Evolutionary conservation across 2,113 vertebrate species (phyloP), one percentile per base, ranked within the genome.

Genomic region (Pterocles burchelli): DNA sequence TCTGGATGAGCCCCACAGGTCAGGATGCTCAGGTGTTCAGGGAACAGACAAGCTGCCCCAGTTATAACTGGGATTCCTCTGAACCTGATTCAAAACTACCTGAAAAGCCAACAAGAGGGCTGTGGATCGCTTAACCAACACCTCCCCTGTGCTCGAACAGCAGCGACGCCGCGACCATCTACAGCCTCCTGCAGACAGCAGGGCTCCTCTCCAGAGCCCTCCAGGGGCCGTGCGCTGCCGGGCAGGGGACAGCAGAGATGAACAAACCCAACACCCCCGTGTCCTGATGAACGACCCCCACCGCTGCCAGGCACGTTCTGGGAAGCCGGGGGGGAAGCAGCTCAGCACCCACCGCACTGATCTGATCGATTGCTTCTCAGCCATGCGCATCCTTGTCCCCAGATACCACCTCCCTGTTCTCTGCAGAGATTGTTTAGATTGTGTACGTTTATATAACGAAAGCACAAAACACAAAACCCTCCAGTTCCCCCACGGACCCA

Each of bases 371-470:
- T 16, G 68, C 62, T 61, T 13, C 79, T 51, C 5, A 13, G 11
- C 12, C 38, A 12, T 1, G 36, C 15, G 2, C 34, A 8, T 10
- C 51, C 88, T 17, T 9, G 2, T 2, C 17, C 55, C 72, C 70
- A 25, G 17, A 17, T 11, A 57, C 14, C 17, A 19, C 7, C 12
- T 10, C 49, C 43, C 90, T 16, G 43, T 3, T 2, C 73, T 61
- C 2, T 21, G 25, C 71, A 0, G 9, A 86, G 54, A 28, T 1
- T 93, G 84, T 76, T 94, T 49, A 88, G 54, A 28, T 1, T 93
- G 84, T 76, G 93, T 49, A 41, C 78, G 58, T 93, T 74, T 66
- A 57, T 93, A 95, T 79, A 89, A 88, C 38, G 85, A 90, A 70
- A 14, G 7, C 81, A 87, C 81, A 54, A 76, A 79, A 33, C 84